Evolutionary conservation across 2,113 vertebrate species (phyloP).

Genomic region (Paramormyrops kingsleyae): DNA sequence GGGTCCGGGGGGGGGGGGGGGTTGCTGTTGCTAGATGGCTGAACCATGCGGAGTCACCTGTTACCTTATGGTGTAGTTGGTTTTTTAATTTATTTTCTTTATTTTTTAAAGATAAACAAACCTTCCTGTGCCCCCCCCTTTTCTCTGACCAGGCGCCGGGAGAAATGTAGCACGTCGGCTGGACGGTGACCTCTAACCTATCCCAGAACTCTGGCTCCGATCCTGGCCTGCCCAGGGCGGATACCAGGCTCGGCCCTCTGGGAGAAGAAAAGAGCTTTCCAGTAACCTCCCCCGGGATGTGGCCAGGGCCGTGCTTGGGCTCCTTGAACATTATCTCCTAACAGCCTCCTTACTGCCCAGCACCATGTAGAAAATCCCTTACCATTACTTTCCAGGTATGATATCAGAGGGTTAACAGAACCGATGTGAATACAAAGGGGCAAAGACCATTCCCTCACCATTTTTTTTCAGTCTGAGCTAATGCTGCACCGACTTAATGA

Average conservation of each 20-base stretch:
- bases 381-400: neutral
- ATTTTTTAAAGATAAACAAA: constrained; percentile 5
- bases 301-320: neutral
- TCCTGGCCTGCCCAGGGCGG: neutral
- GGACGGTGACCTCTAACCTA: constrained; percentile 28
- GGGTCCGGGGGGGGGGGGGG: neutral
- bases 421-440: too few species aligned
- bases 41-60: neutral
- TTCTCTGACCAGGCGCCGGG: neutral
- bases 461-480: neutral
- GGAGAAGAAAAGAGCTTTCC: neutral
- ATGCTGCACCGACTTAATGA: neutral
- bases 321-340: neutral
- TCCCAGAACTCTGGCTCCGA: neutral
- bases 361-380: neutral
- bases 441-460: neutral
- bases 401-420: neutral
- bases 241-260: neutral
- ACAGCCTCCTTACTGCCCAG: neutral
- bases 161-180: neutral
- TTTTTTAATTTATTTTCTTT: too few species aligned
- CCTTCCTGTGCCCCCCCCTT: neutral
- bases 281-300: too few species aligned
- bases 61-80: neutral
- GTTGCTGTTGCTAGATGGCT: neutral